Percentiles rank a stretch among this genome's conserved stretches.
Conservation (phyloP, 2,113 vertebrate genomes). For the Urocynchramus pylzowi region DNA sequence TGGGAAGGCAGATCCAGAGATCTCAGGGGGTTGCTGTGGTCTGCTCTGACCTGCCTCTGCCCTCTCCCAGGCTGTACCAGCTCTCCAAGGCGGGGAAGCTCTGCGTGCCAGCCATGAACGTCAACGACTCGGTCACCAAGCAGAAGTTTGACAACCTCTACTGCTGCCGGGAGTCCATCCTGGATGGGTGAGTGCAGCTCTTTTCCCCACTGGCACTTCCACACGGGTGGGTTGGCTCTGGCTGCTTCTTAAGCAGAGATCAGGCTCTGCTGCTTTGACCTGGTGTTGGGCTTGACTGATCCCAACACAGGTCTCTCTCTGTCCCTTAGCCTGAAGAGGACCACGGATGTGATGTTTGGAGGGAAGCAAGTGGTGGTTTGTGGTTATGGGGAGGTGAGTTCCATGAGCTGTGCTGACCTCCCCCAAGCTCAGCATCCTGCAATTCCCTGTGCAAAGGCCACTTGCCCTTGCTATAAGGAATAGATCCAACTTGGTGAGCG, state of each 20-base stretch:
- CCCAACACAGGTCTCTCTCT: slow-evolving; percentile 51
- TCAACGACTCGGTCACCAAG: slow-evolving; percentile 98
- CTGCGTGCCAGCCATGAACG: slow-evolving; percentile 97
- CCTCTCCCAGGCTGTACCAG: slow-evolving; percentile 87
- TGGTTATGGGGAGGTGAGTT: slow-evolving; percentile 95
- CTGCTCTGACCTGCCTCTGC: slow-evolving; percentile 15
- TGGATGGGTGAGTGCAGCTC: slow-evolving; percentile 87
- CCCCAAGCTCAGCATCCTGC: background rate
- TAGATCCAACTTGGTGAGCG: background rate
- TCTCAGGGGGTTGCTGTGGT: background rate
- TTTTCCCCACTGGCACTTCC: background rate
- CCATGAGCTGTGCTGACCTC: background rate
- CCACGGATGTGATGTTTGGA: slow-evolving; percentile 99
- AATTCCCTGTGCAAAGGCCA: background rate
- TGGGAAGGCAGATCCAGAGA: background rate
- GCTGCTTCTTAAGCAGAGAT: background rate
- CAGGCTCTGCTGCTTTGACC: background rate
- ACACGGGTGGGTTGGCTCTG: accelerated
- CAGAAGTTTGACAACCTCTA: slow-evolving; percentile 99
- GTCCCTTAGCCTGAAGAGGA: slow-evolving; percentile 90
- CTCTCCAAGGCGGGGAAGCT: slow-evolving; percentile 97
- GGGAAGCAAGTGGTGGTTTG: slow-evolving; percentile 98
- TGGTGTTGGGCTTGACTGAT: background rate
- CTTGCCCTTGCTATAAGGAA: background rate
- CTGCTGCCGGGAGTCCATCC: slow-evolving; percentile 96